These are phyloP conservation scores for Bradypodion pumilum DNA, from an alignment of 2,797 vertebrate genomes.

Conservation along the genomic window DNA sequence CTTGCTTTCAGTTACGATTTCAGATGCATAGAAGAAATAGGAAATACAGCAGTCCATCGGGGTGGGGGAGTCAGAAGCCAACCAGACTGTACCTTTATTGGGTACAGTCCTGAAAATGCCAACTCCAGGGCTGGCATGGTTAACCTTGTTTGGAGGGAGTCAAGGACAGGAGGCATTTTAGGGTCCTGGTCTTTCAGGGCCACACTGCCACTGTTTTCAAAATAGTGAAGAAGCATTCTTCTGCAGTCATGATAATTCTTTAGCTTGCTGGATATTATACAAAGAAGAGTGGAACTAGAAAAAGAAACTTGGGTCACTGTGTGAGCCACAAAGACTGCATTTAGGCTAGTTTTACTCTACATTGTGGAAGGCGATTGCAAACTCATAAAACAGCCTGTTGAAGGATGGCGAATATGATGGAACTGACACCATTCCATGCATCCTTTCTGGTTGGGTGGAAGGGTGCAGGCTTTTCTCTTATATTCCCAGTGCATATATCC, in stretches of 20 bases:
- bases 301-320: not conserved
- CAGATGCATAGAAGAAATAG: too few species aligned
- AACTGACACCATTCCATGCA: not conserved
- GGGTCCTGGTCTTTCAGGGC: too few species aligned
- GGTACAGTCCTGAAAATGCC: too few species aligned
- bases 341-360: not conserved
- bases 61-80: not conserved
- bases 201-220: too few species aligned
- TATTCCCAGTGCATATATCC: not conserved
- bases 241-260: not conserved
- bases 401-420: not conserved
- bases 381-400: not conserved
- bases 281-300: not conserved
- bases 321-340: not conserved
- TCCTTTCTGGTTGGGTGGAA: not conserved
- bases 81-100: not conserved
- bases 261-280: not conserved
- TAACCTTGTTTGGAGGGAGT: too few species aligned
- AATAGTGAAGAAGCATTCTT: not conserved
- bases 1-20: too few species aligned
- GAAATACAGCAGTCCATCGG: too few species aligned
- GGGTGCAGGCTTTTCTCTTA: not conserved
- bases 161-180: too few species aligned
- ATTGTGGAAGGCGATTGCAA: not conserved
- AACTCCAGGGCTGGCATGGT: too few species aligned